These are phyloP conservation scores for Drosophila nigromelanica DNA, from an alignment of 1,140 invertebrate genomes.

Conservation along the genomic window DNA sequence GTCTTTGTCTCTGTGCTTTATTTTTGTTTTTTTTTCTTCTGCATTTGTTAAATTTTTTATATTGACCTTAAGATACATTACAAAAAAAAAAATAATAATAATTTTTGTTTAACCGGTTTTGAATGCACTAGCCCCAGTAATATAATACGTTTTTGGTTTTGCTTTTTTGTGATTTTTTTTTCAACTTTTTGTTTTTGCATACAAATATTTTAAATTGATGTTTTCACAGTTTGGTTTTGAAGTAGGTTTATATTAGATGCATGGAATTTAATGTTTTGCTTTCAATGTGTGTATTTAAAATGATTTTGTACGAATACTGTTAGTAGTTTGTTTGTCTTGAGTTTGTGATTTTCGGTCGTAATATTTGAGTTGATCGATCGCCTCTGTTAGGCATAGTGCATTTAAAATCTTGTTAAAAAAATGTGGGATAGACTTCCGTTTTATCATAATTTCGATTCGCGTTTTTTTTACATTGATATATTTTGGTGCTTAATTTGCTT, in stretches of 20 bases:
- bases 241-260: conserved; percentile 26
- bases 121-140: conserved; percentile 74
- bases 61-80: conserved; percentile 53
- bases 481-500: conserved; percentile 36
- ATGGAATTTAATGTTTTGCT: conserved; percentile 28
- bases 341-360: conserved; percentile 42
- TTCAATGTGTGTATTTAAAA: conserved; percentile 31
- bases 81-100: conserved; percentile 57
- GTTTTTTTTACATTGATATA: conserved; percentile 46
- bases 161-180: conserved; percentile 9
- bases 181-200: conserved; percentile 26
- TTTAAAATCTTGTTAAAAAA: conserved; percentile 79
- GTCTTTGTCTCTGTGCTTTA: conserved; percentile 64
- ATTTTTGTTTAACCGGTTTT: conserved; percentile 70
- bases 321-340: conserved; percentile 55
- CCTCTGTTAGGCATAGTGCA: conserved; percentile 71
- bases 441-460: conserved; percentile 57
- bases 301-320: conserved; percentile 52
- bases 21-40: conserved; percentile 27
- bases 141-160: conserved; percentile 19
- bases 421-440: conserved; percentile 50
- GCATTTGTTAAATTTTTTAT: conserved; percentile 25
- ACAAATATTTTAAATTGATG: conserved; percentile 32
- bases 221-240: conserved; percentile 37
- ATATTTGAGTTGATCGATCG: conserved; percentile 50